phyloP scores from a whole-genome alignment of 1,140 invertebrate genomes.

The Apis dorsata region DNA sequence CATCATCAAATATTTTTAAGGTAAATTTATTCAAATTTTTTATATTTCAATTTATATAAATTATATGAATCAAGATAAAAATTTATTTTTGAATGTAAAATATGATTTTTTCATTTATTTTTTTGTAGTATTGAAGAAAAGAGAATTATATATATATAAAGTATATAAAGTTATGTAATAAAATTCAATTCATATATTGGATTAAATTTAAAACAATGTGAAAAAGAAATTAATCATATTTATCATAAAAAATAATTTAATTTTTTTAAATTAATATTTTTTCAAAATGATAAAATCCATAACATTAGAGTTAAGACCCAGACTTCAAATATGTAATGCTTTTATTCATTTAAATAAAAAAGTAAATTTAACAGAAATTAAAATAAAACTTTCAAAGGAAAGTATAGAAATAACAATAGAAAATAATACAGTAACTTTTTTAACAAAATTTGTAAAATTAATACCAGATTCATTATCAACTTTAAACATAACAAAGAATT shows the following conservation, averaged over 20 bases:
- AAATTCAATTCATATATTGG: no score
- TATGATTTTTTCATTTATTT: not conserved
- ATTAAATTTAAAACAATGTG: not conserved
- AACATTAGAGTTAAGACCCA: slow-evolving; percentile 74
- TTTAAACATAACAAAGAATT: slow-evolving; percentile 68
- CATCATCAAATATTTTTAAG: not conserved
- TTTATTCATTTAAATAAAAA: slow-evolving; percentile 68
- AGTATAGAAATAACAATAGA: slow-evolving; percentile 63
- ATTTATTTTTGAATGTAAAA: slow-evolving; percentile 11
- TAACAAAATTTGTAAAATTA: slow-evolving; percentile 67
- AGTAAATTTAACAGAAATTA: slow-evolving; percentile 54
- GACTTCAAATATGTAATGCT: slow-evolving; percentile 70
- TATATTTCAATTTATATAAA: not conserved
- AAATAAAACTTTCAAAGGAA: slow-evolving; percentile 69
- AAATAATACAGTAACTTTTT: slow-evolving; percentile 59
- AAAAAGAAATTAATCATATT: not conserved
- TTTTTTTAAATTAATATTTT: not conserved
- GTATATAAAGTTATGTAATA: not conserved
- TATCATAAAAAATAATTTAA: not conserved
- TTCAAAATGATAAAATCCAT: slow-evolving; percentile 68
- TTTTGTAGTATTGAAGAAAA: not conserved
- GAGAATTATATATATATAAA: not conserved
- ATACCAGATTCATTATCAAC: slow-evolving; percentile 72
- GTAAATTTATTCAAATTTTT: slow-evolving; percentile 6
- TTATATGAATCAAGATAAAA: not conserved